Conservation (phyloP, 2,797 vertebrate genomes). For the Coreius guichenoti region DNA sequence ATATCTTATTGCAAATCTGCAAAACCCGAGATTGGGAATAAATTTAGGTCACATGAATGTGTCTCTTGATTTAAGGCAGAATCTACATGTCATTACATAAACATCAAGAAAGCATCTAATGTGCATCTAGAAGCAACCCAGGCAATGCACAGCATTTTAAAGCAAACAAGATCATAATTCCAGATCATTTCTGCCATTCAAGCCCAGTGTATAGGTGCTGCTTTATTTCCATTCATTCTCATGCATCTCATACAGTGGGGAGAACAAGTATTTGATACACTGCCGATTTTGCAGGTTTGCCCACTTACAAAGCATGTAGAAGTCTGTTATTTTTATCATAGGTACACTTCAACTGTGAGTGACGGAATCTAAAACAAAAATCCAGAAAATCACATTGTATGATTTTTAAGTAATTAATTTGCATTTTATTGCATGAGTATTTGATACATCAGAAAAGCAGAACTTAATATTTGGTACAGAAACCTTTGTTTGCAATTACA, state of each 20-base stretch:
- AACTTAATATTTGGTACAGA: too few relatives aligned
- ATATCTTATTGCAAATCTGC: not conserved
- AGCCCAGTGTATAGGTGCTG: not conserved
- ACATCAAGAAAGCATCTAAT: not conserved
- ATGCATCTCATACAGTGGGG: not conserved
- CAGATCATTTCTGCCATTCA: not conserved
- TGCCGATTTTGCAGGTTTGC: too few relatives aligned
- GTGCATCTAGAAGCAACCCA: not conserved
- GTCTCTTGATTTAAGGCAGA: not conserved
- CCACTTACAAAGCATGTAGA: too few relatives aligned
- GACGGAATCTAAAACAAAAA: too few relatives aligned
- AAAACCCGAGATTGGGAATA: not conserved
- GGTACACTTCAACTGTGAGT: too few relatives aligned
- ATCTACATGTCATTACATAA: not conserved
- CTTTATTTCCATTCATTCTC: not conserved
- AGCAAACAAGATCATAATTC: not conserved
- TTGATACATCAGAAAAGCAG: too few relatives aligned
- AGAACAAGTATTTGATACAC: too few relatives aligned
- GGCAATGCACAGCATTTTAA: conserved; percentile 1
- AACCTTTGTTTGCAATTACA: too few relatives aligned
- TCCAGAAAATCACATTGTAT: too few relatives aligned
- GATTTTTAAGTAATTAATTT: too few relatives aligned
- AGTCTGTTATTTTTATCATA: too few relatives aligned
- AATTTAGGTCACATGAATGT: not conserved
- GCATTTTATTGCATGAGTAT: too few relatives aligned